Evolutionary conservation across 2,113 vertebrate species (phyloP).

Genomic region (Toxotes jaculatrix): DNA sequence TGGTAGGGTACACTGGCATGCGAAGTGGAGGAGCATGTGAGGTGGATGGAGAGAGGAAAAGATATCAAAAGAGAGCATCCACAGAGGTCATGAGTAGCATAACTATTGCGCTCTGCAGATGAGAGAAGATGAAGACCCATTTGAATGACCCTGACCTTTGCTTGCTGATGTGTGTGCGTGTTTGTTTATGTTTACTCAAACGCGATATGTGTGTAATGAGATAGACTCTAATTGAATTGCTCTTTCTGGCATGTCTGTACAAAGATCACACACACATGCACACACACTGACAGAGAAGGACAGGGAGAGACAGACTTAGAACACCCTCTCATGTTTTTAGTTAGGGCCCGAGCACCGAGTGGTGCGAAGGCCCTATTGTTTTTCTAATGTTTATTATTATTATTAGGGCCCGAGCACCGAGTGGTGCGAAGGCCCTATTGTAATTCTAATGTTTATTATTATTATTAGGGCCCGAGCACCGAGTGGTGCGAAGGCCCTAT

Average conservation of each 20-base stretch:
- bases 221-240: constrained; percentile 66
- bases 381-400: too few species aligned
- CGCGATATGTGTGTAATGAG: constrained; percentile 33
- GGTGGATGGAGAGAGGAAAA: not conserved
- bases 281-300: not conserved
- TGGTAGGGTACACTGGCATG: not conserved
- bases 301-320: not conserved
- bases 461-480: too few species aligned
- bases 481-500: too few species aligned
- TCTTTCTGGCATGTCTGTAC: constrained; percentile 47
- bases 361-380: too few species aligned
- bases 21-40: not conserved
- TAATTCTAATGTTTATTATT: too few species aligned
- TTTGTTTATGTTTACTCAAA: constrained; percentile 39
- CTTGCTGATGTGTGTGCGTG: constrained; percentile 5
- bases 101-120: not conserved
- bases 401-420: too few species aligned
- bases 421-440: too few species aligned
- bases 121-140: constrained; percentile 18
- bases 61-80: not conserved
- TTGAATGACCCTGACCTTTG: not conserved
- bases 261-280: constrained; percentile 46
- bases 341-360: too few species aligned
- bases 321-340: not conserved
- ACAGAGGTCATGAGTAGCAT: not conserved